Evolutionary conservation across 2,113 vertebrate species (phyloP).

Genomic region (Mobula hypostoma): DNA sequence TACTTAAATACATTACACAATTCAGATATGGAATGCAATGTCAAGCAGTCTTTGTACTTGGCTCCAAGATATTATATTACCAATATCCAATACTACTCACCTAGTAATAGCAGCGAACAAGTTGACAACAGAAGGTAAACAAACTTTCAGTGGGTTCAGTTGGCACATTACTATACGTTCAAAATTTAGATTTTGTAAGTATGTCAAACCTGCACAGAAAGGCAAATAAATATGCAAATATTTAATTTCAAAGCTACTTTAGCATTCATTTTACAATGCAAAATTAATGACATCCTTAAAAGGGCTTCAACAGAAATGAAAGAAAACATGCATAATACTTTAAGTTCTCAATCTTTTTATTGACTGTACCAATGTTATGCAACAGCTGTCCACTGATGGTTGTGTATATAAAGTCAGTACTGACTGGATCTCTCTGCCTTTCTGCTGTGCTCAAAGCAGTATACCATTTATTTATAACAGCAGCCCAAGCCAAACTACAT

Average conservation of each 20-base stretch:
- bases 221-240: neutral
- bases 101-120: conserved; percentile 90
- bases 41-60: neutral
- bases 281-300: neutral
- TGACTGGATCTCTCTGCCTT: neutral
- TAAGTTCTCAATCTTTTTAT: neutral
- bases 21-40: conserved; percentile 1
- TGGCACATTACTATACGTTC: conserved; percentile 89
- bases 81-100: conserved; percentile 50
- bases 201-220: conserved; percentile 67
- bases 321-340: neutral
- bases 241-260: neutral
- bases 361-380: neutral
- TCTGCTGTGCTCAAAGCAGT: neutral
- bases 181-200: conserved; percentile 86
- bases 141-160: conserved; percentile 92
- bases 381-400: neutral
- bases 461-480: neutral
- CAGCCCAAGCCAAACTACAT: neutral
- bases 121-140: conserved; percentile 77
- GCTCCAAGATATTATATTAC: neutral
- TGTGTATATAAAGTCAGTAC: neutral
- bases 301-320: neutral
- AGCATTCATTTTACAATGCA: neutral
- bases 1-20: neutral